These are phyloP conservation scores for Parotocinclus haroldoi DNA, from an alignment of 2,797 vertebrate genomes.

Conservation along the genomic window DNA sequence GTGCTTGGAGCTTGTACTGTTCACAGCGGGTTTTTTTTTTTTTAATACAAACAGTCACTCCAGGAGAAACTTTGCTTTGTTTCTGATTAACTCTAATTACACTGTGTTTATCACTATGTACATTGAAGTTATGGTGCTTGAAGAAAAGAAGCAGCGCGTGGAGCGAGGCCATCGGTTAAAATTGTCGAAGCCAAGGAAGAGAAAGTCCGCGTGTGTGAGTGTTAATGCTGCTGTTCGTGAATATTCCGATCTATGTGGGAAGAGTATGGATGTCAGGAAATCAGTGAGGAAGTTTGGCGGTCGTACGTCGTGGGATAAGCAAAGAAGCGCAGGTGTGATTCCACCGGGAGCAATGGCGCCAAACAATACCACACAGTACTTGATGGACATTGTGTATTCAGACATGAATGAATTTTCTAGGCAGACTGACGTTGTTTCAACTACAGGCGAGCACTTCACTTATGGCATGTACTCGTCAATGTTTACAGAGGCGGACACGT, in stretches of 20 bases:
- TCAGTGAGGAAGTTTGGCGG: background rate
- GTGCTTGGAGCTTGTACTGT: too few species aligned
- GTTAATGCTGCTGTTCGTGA: constrained; percentile 34
- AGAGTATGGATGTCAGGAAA: constrained; percentile 1
- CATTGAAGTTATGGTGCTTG: constrained; percentile 46
- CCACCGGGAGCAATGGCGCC: constrained; percentile 66
- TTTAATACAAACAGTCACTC: too few species aligned
- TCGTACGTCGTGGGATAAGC: background rate
- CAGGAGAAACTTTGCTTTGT: too few species aligned
- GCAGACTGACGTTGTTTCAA: background rate
- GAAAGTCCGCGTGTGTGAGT: background rate
- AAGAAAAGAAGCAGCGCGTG: constrained; percentile 15
- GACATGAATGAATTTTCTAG: constrained; percentile 44
- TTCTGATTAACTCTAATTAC: too few species aligned
- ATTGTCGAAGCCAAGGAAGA: constrained; percentile 20
- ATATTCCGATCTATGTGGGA: constrained; percentile 18
- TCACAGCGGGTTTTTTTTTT: too few species aligned
- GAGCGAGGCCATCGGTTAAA: background rate
- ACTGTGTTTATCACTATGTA: constrained; percentile 55
- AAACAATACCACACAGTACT: constrained; percentile 73
- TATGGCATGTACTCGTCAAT: background rate
- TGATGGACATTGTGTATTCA: constrained; percentile 66
- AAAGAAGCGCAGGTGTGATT: background rate
- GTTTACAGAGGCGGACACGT: constrained; percentile 53
- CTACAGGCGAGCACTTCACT: constrained; percentile 15